Evolutionary conservation across 1,140 invertebrate species (phyloP).

Genomic region (Atta cephalotes): DNA sequence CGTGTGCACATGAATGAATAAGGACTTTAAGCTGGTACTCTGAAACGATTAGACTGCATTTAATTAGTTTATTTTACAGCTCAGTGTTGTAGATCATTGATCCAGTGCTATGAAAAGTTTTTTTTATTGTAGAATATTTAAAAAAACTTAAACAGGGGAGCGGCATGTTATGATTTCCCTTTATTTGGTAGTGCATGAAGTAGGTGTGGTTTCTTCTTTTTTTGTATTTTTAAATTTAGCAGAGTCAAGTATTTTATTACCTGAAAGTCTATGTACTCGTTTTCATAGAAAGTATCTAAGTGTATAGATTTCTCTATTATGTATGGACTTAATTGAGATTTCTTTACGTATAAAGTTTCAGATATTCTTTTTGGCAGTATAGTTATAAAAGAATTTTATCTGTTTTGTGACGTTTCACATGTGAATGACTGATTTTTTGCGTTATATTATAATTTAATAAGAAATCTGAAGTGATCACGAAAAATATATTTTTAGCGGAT

Average conservation of each 20-base stretch:
- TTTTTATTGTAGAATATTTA: constrained; percentile 38
- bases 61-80: constrained; percentile 63
- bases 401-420: constrained; percentile 25
- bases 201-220: constrained; percentile 33
- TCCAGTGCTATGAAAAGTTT: constrained; percentile 56
- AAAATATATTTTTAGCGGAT: constrained; percentile 10
- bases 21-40: constrained; percentile 30
- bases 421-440: constrained; percentile 44
- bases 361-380: constrained; percentile 13
- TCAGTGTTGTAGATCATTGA: constrained; percentile 24
- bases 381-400: constrained; percentile 4
- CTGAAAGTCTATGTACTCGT: constrained; percentile 3
- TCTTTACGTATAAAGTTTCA: neutral
- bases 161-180: constrained; percentile 10
- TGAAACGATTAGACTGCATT: constrained; percentile 59
- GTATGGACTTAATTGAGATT: constrained; percentile 21
- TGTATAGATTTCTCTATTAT: constrained; percentile 26
- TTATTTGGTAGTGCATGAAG: constrained; percentile 54
- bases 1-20: neutral
- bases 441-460: constrained; percentile 45
- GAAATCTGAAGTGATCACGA: constrained; percentile 63
- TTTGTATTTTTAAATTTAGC: constrained; percentile 20
- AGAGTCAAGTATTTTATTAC: constrained; percentile 6
- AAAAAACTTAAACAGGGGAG: neutral
- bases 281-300: constrained; percentile 32